Conservation (phyloP, 2,888 invertebrate genomes). For the Cataglyphis albicans region DNA sequence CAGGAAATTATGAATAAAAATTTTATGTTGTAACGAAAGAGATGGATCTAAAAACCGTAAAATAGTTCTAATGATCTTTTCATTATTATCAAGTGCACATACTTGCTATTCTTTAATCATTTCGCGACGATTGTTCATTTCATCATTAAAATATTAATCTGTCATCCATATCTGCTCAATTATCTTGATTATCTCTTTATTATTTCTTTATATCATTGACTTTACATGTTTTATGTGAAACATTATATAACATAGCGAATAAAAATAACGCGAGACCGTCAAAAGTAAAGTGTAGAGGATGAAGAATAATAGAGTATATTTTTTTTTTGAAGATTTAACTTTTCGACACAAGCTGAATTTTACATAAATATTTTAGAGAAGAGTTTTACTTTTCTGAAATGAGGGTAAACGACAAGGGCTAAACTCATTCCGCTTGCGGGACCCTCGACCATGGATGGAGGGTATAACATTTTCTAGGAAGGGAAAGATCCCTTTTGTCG, state of each 20-base stretch:
- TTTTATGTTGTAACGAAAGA: not conserved
- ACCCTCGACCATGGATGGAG: constrained; percentile 32
- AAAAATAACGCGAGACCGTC: not conserved
- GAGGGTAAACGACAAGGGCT: constrained; percentile 47
- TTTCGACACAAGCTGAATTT: constrained; percentile 32
- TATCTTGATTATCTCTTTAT: not conserved
- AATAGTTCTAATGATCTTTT: not conserved
- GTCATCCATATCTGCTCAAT: not conserved
- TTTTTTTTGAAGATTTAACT: constrained; percentile 10
- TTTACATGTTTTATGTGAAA: not conserved
- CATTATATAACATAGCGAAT: not conserved
- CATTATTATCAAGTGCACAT: not conserved
- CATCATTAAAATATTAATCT: not conserved
- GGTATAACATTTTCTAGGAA: constrained; percentile 54
- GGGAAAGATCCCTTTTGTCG: constrained; percentile 61
- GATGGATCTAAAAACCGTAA: not conserved
- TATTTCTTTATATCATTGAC: not conserved
- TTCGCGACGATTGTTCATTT: not conserved
- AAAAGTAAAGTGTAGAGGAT: not conserved
- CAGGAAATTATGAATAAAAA: not conserved
- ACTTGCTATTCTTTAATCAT: not conserved
- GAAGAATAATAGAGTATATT: not conserved
- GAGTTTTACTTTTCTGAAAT: constrained; percentile 46
- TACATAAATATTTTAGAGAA: constrained; percentile 49
- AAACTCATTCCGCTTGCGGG: constrained; percentile 53